phyloP scores from a whole-genome alignment of 2,888 invertebrate species.

The Aricia artaxerxes region DNA sequence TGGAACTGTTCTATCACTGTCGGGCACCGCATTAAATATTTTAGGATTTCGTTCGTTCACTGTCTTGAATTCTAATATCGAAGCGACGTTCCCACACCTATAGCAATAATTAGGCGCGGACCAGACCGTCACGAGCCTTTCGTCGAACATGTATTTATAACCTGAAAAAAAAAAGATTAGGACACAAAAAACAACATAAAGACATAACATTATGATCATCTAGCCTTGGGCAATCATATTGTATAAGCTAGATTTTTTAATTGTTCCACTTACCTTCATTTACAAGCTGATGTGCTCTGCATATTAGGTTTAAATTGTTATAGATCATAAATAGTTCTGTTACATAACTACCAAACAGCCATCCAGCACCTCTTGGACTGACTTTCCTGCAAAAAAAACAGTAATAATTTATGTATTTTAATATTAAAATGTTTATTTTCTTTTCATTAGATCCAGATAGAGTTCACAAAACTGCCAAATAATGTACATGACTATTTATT shows the following conservation, averaged over 20 bases:
- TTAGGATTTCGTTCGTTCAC: constrained; percentile 89
- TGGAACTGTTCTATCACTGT: constrained; percentile 95
- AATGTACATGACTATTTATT: too few species aligned
- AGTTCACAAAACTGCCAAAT: neutral
- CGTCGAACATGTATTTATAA: constrained; percentile 98
- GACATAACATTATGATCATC: too few species aligned
- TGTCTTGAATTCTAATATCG: constrained; percentile 94
- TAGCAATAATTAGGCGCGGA: constrained; percentile 99
- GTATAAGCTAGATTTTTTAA: neutral
- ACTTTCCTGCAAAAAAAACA: constrained; percentile 81
- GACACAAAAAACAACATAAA: neutral
- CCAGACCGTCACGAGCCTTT: constrained; percentile 98
- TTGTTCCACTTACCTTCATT: constrained; percentile 88
- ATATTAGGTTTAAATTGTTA: constrained; percentile 95
- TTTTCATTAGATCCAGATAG: too few species aligned
- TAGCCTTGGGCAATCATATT: too few species aligned
- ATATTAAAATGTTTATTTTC: too few species aligned
- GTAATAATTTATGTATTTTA: neutral
- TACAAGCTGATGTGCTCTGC: constrained; percentile 98
- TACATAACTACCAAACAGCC: constrained; percentile 97
- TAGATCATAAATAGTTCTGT: constrained; percentile 96
- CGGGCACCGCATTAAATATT: constrained; percentile 97
- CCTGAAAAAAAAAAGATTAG: constrained; percentile 77
- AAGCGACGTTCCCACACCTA: constrained; percentile 98
- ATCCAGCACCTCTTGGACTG: constrained; percentile 98